These are phyloP conservation scores for Hymenopus coronatus DNA, from an alignment of 2,888 invertebrate genomes.

Conservation along the genomic window DNA sequence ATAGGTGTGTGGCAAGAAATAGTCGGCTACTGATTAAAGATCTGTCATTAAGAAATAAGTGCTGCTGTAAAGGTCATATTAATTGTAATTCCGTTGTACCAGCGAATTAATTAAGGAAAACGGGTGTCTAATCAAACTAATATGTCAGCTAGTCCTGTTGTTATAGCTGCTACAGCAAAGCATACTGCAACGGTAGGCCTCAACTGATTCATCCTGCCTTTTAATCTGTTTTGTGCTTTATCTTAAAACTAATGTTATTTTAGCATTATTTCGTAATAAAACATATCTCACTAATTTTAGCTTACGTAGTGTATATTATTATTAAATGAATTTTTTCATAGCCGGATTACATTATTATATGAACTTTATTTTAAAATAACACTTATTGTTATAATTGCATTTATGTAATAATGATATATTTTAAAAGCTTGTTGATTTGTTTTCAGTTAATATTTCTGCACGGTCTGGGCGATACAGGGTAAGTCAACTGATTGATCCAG, in stretches of 20 bases:
- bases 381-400: no score
- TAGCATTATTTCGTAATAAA: not conserved
- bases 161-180: constrained; percentile 77
- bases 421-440: constrained; percentile 34
- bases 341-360: not conserved
- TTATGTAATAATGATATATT: constrained; percentile 13
- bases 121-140: not conserved
- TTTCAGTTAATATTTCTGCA: constrained; percentile 93
- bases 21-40: not conserved
- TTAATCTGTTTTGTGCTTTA: not conserved
- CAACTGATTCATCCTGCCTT: not conserved
- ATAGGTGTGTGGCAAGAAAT: not conserved
- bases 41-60: not conserved
- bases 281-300: not conserved
- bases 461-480: constrained; percentile 95
- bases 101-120: not conserved
- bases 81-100: not conserved
- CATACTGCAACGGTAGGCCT: constrained; percentile 79
- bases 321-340: no score
- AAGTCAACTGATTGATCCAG: constrained; percentile 45
- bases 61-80: not conserved
- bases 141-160: constrained; percentile 60
- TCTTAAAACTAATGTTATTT: not conserved
- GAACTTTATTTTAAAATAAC: not conserved
- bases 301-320: no score